These are phyloP conservation scores for Gymnosoma rotundatum DNA, from an alignment of 2,888 invertebrate genomes.

Conservation along the genomic window DNA sequence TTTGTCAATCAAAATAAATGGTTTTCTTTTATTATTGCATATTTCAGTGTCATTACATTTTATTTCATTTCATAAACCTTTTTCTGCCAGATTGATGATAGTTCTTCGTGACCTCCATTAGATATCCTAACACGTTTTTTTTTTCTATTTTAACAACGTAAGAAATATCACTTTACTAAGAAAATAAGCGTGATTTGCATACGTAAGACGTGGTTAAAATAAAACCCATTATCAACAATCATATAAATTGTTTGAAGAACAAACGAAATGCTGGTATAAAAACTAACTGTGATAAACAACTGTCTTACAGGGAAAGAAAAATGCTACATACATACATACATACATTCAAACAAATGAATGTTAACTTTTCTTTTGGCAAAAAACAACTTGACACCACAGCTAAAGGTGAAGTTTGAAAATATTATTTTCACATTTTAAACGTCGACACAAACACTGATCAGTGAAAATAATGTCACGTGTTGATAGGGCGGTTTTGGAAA, in stretches of 20 bases:
- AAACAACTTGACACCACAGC: conserved; percentile 54
- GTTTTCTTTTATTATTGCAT: conserved; percentile 50
- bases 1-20: conserved; percentile 68
- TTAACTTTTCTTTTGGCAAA: conserved; percentile 30
- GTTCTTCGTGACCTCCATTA: conserved; percentile 68
- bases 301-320: conserved; percentile 18
- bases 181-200: conserved; percentile 71
- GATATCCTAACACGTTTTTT: conserved; percentile 59
- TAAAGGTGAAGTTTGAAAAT: conserved; percentile 54
- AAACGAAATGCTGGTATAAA: conserved; percentile 20
- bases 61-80: conserved; percentile 53
- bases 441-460: conserved; percentile 65
- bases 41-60: conserved; percentile 50
- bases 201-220: conserved; percentile 57
- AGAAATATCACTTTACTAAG: conserved; percentile 69
- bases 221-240: conserved; percentile 47
- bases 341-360: neutral
- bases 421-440: conserved; percentile 67
- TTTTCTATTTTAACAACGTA: conserved; percentile 62
- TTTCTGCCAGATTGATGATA: conserved; percentile 64
- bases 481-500: conserved; percentile 49
- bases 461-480: conserved; percentile 58
- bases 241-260: conserved; percentile 37
- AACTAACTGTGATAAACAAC: conserved; percentile 49
- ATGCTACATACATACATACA: neutral